A percentile compares a stretch with the other conserved stretches of the same genome.
These are phyloP conservation scores for Dioctria linearis DNA, from an alignment of 2,888 invertebrate species.

Conservation along the genomic window DNA sequence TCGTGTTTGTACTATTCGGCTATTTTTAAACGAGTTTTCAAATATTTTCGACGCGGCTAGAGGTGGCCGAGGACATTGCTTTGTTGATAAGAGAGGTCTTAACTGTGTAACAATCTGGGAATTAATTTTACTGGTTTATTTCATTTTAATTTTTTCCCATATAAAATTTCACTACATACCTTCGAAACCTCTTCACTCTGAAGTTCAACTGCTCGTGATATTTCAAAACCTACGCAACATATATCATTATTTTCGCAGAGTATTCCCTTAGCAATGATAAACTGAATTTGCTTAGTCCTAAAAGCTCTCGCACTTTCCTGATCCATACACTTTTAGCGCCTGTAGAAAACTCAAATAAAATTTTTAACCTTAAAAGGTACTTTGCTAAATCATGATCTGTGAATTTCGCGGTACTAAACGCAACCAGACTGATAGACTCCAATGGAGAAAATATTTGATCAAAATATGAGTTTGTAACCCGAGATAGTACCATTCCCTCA, in stretches of 20 bases:
- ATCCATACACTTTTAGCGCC: conserved; percentile 69
- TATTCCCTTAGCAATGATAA: conserved; percentile 67
- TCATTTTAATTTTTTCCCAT: neutral
- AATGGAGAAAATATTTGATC: conserved; percentile 67
- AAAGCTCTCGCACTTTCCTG: conserved; percentile 66
- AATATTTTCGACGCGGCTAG: neutral
- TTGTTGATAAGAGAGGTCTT: neutral
- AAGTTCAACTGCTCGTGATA: conserved; percentile 68
- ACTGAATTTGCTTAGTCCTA: conserved; percentile 66
- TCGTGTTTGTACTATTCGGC: conserved; percentile 62
- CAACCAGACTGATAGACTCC: too few relatives aligned
- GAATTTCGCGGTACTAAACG: conserved; percentile 56
- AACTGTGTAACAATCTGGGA: conserved; percentile 21
- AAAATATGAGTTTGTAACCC: conserved; percentile 68
- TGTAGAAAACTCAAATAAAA: conserved; percentile 67
- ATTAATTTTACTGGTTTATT: neutral
- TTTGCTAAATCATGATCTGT: conserved; percentile 65
- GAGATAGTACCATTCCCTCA: conserved; percentile 67
- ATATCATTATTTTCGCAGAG: conserved; percentile 64
- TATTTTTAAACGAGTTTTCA: neutral
- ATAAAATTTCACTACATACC: conserved; percentile 59
- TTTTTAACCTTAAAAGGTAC: conserved; percentile 64
- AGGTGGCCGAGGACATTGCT: neutral
- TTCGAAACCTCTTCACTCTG: conserved; percentile 67
- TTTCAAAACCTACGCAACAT: conserved; percentile 66